These are phyloP conservation scores for Drosophila bipectinata DNA, from an alignment of 1,140 invertebrate genomes.

Conservation along the genomic window DNA sequence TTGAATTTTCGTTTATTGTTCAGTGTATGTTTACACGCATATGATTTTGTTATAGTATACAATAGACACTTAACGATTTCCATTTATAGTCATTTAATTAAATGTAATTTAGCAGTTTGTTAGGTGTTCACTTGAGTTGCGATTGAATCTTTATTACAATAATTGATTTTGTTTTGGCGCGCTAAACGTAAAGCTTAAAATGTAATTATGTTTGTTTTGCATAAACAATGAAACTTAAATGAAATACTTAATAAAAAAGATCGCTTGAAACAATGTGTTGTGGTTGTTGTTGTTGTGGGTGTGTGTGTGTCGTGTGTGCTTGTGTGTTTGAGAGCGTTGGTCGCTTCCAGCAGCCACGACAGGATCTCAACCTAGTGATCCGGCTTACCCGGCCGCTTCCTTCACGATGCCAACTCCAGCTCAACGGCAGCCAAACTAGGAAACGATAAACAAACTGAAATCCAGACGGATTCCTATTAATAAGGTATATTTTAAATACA, in stretches of 20 bases:
- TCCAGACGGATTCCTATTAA: not conserved
- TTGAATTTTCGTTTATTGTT: conserved; percentile 57
- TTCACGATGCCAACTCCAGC: conserved; percentile 57
- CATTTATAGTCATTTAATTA: conserved; percentile 54
- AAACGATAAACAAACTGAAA: conserved; percentile 75
- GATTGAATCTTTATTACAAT: conserved; percentile 66
- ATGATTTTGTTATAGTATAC: conserved; percentile 50
- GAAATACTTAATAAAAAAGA: conserved; percentile 79
- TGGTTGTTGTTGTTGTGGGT: conserved; percentile 42
- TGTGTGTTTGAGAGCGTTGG: conserved; percentile 61
- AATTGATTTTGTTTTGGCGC: conserved; percentile 73
- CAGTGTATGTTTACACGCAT: conserved; percentile 56
- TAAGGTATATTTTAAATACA: not conserved
- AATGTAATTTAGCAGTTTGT: conserved; percentile 50
- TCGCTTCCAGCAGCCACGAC: conserved; percentile 16
- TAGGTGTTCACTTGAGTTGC: conserved; percentile 57
- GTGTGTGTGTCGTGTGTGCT: conserved; percentile 22
- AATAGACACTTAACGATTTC: conserved; percentile 71
- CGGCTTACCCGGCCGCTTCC: not conserved
- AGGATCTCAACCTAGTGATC: not conserved
- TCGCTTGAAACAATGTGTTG: conserved; percentile 73
- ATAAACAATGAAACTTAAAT: conserved; percentile 75
- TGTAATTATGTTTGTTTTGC: conserved; percentile 67
- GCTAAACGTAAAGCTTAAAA: conserved; percentile 79
- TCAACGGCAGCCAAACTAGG: conserved; percentile 81